phyloP scores from a whole-genome alignment of 2,797 vertebrate genomes.

The Gadopsis bispinosus region DNA sequence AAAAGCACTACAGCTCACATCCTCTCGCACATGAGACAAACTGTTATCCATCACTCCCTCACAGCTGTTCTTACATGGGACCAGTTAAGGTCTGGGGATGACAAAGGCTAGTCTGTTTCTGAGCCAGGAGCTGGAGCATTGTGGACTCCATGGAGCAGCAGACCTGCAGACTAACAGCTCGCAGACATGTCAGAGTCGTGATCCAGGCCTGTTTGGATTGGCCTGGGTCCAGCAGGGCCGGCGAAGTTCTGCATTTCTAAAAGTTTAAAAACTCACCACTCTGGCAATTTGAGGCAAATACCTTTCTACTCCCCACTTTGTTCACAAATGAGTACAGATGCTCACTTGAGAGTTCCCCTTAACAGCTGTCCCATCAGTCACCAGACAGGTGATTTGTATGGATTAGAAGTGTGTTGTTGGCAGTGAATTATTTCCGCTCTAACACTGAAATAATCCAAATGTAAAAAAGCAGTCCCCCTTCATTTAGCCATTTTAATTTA shows the following conservation, averaged over 20 bases:
- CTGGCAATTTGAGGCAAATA: conserved; percentile 25
- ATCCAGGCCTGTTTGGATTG: conserved; percentile 68
- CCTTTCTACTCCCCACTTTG: conserved; percentile 1
- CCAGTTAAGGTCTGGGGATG: conserved; percentile 28
- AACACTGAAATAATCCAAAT: conserved; percentile 12
- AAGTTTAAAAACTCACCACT: conserved; percentile 40
- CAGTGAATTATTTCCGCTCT: conserved; percentile 20
- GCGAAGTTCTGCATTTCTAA: conserved; percentile 33
- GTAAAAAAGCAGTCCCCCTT: neutral
- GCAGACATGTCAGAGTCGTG: conserved; percentile 45
- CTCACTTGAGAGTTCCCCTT: conserved; percentile 2
- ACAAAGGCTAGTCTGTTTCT: conserved; percentile 63
- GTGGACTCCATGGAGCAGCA: conserved; percentile 13
- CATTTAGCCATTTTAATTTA: conserved; percentile 8
- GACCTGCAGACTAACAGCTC: conserved; percentile 48
- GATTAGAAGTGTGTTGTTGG: conserved; percentile 16
- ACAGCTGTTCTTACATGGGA: conserved; percentile 44
- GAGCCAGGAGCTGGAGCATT: conserved; percentile 8
- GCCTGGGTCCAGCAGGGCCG: conserved; percentile 36
- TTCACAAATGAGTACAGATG: conserved; percentile 1
- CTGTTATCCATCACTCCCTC: conserved; percentile 36
- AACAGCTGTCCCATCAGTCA: conserved; percentile 48
- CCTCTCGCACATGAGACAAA: conserved; percentile 25
- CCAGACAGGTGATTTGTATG: conserved; percentile 39
- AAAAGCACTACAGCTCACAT: neutral